Conservation (phyloP, 2,113 vertebrate species). For the Melanocharis versteri region DNA sequence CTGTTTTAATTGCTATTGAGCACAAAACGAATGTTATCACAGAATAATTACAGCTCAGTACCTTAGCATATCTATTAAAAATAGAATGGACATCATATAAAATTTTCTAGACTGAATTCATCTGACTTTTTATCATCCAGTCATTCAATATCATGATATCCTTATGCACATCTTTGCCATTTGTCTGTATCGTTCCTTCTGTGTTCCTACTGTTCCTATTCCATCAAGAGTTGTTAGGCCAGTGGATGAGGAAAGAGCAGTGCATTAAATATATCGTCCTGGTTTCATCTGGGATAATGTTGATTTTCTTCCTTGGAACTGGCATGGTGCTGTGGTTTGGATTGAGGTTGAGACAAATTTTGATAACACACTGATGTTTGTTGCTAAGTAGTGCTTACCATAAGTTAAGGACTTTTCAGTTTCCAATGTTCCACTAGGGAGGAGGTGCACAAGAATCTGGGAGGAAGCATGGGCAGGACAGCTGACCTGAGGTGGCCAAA, state of each 20-base stretch:
- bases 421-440: background rate
- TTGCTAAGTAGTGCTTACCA: background rate
- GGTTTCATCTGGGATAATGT: background rate
- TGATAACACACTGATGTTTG: background rate
- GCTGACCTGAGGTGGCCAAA: background rate
- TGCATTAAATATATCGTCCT: background rate
- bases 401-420: background rate
- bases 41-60: background rate
- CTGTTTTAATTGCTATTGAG: background rate
- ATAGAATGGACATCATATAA: background rate
- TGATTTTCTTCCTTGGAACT: background rate
- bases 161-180: background rate
- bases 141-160: background rate
- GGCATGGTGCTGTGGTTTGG: background rate
- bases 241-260: background rate
- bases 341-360: background rate
- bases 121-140: background rate
- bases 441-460: background rate
- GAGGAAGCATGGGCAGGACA: background rate
- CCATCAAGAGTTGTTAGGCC: background rate
- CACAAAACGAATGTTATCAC: background rate
- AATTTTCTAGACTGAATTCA: background rate
- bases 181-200: background rate
- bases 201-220: background rate
- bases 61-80: background rate